Conservation (phyloP, 2,888 invertebrate genomes). For the Gandaritis pyraliata region DNA sequence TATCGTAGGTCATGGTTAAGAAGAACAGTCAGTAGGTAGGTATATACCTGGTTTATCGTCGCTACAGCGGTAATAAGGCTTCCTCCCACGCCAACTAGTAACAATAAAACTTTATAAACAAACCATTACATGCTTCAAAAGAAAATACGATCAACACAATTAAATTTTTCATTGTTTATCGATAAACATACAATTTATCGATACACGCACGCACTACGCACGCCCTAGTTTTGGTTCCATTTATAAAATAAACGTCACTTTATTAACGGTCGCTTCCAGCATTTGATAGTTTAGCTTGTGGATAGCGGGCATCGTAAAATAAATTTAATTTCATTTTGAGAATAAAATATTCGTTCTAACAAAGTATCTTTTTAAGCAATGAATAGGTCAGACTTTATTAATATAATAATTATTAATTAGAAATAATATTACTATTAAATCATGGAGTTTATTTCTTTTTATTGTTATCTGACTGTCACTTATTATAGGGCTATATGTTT, state of each 20-base stretch:
- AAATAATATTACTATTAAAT: too few species aligned
- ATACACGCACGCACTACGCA: constrained; percentile 22
- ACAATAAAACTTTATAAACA: not conserved
- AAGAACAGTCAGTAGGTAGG: not conserved
- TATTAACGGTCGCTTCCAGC: constrained; percentile 19
- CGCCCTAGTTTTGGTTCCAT: constrained; percentile 26
- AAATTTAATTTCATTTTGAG: not conserved
- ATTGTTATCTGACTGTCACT: too few species aligned
- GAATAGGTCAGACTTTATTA: not conserved
- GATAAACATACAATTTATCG: constrained; percentile 12
- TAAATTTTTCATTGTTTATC: constrained; percentile 21
- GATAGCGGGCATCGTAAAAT: constrained; percentile 3
- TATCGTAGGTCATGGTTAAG: not conserved
- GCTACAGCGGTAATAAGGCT: constrained; percentile 1
- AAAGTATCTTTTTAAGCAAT: not conserved
- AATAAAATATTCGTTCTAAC: not conserved
- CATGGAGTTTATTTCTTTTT: too few species aligned
- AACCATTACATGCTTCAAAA: constrained; percentile 5
- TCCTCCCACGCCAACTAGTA: not conserved
- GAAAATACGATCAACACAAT: constrained; percentile 14
- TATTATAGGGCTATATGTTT: too few species aligned
- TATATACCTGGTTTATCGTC: not conserved
- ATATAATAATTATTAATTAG: too few species aligned
- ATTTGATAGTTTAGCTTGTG: constrained; percentile 7
- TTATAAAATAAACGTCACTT: constrained; percentile 30